phyloP scores from a whole-genome alignment of 2,113 vertebrate species.

The Brienomyrus brachyistius region DNA sequence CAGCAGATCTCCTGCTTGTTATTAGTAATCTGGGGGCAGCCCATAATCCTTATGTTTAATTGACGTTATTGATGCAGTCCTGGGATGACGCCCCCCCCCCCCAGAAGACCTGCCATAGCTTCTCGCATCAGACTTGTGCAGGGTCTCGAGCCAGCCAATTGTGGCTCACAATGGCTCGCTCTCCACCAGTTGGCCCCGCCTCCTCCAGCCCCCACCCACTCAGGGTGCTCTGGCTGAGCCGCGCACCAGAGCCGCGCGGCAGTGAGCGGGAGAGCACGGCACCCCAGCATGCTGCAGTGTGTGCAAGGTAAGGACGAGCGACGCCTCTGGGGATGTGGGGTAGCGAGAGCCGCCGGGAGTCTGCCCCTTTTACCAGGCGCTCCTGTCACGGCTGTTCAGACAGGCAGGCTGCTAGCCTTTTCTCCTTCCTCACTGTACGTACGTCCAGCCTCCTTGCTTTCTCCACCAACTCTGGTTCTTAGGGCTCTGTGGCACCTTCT shows the following conservation, averaged over 20 bases:
- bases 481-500: neutral
- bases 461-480: neutral
- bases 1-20: conserved; percentile 34
- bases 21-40: conserved; percentile 37
- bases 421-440: neutral
- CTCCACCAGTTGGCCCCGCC: conserved; percentile 54
- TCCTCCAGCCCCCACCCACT: conserved; percentile 34
- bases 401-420: neutral
- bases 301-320: conserved; percentile 69
- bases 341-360: neutral
- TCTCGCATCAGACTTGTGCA: conserved; percentile 75
- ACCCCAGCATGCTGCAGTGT: conserved; percentile 67
- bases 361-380: neutral
- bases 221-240: conserved; percentile 27
- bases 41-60: conserved; percentile 59
- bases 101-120: conserved; percentile 46
- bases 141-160: conserved; percentile 65
- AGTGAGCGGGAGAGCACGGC: conserved; percentile 16
- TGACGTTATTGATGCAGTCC: conserved; percentile 72
- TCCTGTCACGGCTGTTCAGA: neutral
- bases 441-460: neutral
- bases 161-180: conserved; percentile 61
- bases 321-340: neutral
- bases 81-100: conserved; percentile 43
- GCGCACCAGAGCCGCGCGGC: conserved; percentile 16